Percentiles rank a stretch among this genome's conserved stretches.
Conservation (phyloP, 2,888 invertebrate species). For the Cantharis flavilabris region DNA sequence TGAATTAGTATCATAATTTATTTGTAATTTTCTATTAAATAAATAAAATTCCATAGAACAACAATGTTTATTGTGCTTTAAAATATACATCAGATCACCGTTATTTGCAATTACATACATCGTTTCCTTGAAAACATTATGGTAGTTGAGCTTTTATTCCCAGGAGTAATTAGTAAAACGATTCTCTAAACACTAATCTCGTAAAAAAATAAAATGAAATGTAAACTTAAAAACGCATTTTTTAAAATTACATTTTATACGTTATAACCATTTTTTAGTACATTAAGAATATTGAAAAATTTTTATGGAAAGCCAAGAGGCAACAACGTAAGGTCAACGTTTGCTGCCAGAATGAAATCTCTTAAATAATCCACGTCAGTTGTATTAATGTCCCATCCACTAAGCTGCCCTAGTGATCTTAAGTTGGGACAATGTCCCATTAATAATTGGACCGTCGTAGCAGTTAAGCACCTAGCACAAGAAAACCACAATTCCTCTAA, state of each 20-base stretch:
- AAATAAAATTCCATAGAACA: neutral
- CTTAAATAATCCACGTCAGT: slow-evolving; percentile 71
- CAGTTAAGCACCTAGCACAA: slow-evolving; percentile 66
- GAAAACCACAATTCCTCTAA: slow-evolving; percentile 74
- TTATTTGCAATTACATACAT: neutral
- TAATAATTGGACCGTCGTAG: slow-evolving; percentile 66
- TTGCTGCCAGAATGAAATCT: slow-evolving; percentile 67
- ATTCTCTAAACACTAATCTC: neutral
- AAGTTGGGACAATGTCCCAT: slow-evolving; percentile 71
- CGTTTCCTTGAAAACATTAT: neutral
- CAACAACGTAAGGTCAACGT: slow-evolving; percentile 62
- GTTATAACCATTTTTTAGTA: neutral
- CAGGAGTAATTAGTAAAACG: neutral
- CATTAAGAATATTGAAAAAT: neutral
- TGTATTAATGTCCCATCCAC: slow-evolving; percentile 69
- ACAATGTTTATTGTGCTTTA: neutral
- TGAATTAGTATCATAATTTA: neutral
- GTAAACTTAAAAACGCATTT: neutral
- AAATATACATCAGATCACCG: neutral
- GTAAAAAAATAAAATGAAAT: neutral
- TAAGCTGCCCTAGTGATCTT: slow-evolving; percentile 65
- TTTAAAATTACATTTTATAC: neutral
- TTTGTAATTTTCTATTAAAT: neutral
- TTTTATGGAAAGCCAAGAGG: slow-evolving; percentile 19
- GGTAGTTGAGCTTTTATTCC: neutral